These are phyloP conservation scores for Oncorhynchus keta DNA, from an alignment of 2,113 vertebrate genomes.

Conservation along the genomic window DNA sequence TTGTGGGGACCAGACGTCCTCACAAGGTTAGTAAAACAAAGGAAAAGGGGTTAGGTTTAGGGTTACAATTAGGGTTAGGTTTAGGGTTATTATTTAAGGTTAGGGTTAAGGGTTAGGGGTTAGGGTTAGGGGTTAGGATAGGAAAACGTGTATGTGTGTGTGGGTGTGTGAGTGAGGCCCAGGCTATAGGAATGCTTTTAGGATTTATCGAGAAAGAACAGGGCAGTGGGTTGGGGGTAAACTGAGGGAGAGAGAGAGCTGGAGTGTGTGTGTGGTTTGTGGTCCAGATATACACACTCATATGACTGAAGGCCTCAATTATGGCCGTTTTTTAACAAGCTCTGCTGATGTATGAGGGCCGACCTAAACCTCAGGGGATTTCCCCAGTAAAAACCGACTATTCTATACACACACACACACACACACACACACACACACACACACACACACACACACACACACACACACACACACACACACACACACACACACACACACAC, in stretches of 20 bases:
- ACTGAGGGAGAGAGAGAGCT: too few species aligned
- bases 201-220: too few species aligned
- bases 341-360: slow-evolving; percentile 36
- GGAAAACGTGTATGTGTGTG: not conserved
- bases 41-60: not conserved
- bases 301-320: slow-evolving; percentile 32
- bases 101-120: too few species aligned
- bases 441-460: not conserved
- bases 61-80: not conserved
- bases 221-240: too few species aligned
- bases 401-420: not conserved
- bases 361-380: slow-evolving; percentile 28
- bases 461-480: not conserved
- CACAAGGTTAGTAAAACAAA: too few species aligned
- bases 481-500: not conserved
- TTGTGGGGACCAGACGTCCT: too few species aligned
- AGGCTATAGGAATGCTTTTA: not conserved
- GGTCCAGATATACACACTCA: slow-evolving; percentile 24
- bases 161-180: not conserved
- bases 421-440: not conserved
- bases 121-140: too few species aligned
- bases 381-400: not conserved
- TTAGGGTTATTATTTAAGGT: too few species aligned
- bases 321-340: slow-evolving; percentile 34
- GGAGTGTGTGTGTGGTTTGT: slow-evolving; percentile 38